Percentiles rank a stretch among this genome's conserved stretches.
Evolutionary conservation across 1,140 invertebrate genomes (phyloP).

Genomic region (Wasmannia auropunctata): DNA sequence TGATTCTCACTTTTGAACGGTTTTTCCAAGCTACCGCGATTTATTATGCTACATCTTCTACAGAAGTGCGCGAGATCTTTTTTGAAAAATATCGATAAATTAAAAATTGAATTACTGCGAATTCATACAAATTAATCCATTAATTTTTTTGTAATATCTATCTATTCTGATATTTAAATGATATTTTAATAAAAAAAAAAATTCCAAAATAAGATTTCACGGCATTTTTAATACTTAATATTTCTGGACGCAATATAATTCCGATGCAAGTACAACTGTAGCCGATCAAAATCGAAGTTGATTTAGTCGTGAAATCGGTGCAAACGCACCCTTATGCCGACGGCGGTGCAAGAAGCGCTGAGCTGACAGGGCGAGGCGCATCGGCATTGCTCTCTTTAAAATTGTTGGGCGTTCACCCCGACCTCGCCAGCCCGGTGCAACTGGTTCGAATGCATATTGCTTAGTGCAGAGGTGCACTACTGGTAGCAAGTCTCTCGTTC

Average conservation of each 20-base stretch:
- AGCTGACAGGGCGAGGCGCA: conserved; percentile 69
- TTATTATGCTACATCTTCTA: background rate
- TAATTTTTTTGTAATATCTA: background rate
- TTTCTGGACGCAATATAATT: background rate
- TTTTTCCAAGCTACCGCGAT: background rate
- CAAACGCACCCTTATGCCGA: conserved; percentile 75
- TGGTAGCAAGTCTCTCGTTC: conserved; percentile 68
- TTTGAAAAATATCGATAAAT: background rate
- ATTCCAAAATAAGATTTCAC: background rate
- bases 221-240: background rate
- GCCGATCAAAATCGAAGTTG: background rate
- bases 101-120: background rate
- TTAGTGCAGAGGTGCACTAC: conserved; percentile 80
- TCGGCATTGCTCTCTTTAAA: conserved; percentile 82
- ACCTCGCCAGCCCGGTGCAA: conserved; percentile 82
- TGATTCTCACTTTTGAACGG: conserved; percentile 9
- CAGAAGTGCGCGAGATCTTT: background rate
- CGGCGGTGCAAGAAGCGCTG: conserved; percentile 79
- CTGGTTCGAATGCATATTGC: conserved; percentile 82
- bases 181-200: background rate
- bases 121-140: conserved; percentile 11
- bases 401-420: conserved; percentile 84
- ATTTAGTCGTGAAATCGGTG: conserved; percentile 60
- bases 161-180: no score
- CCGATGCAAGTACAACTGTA: background rate